Percentiles rank a stretch among this genome's conserved stretches.
Conservation (phyloP, 2,888 invertebrate species). For the Scaptomyza reducta region DNA sequence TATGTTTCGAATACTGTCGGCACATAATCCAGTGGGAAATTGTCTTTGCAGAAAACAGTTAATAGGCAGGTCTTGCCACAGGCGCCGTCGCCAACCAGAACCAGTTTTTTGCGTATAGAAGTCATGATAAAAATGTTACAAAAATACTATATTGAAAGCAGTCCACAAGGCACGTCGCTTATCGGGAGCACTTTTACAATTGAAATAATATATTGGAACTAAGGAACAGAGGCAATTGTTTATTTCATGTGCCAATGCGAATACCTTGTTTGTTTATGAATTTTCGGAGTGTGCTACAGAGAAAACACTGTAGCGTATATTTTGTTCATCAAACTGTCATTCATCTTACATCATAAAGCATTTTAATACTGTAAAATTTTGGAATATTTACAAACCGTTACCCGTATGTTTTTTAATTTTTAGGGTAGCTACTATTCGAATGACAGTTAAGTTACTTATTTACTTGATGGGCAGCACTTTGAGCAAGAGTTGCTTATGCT, state of each 20-base stretch:
- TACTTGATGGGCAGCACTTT: conserved; percentile 41
- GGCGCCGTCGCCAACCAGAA: conserved; percentile 98
- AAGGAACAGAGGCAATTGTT: conserved; percentile 12
- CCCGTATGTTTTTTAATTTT: background rate
- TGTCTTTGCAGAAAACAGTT: conserved; percentile 99
- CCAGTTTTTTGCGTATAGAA: conserved; percentile 97
- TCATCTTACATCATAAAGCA: no score
- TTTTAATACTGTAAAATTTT: background rate
- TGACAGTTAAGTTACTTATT: conserved; percentile 24
- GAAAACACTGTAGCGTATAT: conserved; percentile 19
- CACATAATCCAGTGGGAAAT: conserved; percentile 99
- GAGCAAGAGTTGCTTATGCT: conserved; percentile 10
- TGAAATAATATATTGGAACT: conserved; percentile 7
- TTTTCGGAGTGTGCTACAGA: conserved; percentile 39
- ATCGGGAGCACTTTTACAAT: conserved; percentile 84
- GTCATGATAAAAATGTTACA: conserved; percentile 86
- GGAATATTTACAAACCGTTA: background rate
- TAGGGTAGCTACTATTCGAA: conserved; percentile 36
- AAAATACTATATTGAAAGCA: background rate
- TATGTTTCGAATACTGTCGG: conserved; percentile 99
- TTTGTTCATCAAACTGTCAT: background rate
- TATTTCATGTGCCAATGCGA: conserved; percentile 21
- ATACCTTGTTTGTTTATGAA: conserved; percentile 52
- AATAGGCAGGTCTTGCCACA: conserved; percentile 99
- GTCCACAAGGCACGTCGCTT: background rate